Base-by-base conservation (phyloP, 2,797 vertebrate genomes). In the Lutjanus campechanus region DNA sequence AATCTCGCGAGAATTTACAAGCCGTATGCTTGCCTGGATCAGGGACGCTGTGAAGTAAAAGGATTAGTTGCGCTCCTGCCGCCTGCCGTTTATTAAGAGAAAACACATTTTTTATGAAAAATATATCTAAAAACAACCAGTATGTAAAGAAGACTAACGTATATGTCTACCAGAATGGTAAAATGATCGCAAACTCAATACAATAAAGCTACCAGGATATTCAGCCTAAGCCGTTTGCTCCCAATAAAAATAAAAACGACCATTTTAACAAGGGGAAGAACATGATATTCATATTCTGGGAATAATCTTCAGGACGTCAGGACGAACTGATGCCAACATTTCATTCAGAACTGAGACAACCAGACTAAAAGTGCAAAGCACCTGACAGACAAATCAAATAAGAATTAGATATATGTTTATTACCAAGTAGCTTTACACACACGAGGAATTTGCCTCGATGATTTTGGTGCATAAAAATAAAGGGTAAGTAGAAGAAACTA, bases 1-100 rank as follows among this genome's bases (percentile, higher is more conserved):
- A 22, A 41, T 53, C 63, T 88, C 91, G 93, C 92, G 91, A 86
- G 69, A 85, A 0, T 0, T 2, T 1, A 8, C 15, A 11, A 44
- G 0, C 8, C 0, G n/a, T 60, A 36, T 2, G n/a, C 5, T 70
- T 50, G 64, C 19, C 11, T 20, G 20, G 13, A 54, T 68, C 51
- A 68, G 62, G 22, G 65, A 78, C 4, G 36, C 17, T 25, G 25
- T 7, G 69, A 77, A 36, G 46, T 51, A 5, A 73, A 78, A 1
- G 59, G 62, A 77, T 77, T 69, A 81, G 46, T 8, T 50, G 70
- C 73, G 61, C 67, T 81, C 47, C 66, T 75, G 58, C 12, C n/a
- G 25, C 15, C 46, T 72, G 61, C 47, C 3, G 36, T 25, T 72
- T 62, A 51, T 16, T 13, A 62, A 25, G 36, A 15, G 29, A 20